Conservation (phyloP, 2,113 vertebrate genomes). For the Neolamprologus ventralis region DNA sequence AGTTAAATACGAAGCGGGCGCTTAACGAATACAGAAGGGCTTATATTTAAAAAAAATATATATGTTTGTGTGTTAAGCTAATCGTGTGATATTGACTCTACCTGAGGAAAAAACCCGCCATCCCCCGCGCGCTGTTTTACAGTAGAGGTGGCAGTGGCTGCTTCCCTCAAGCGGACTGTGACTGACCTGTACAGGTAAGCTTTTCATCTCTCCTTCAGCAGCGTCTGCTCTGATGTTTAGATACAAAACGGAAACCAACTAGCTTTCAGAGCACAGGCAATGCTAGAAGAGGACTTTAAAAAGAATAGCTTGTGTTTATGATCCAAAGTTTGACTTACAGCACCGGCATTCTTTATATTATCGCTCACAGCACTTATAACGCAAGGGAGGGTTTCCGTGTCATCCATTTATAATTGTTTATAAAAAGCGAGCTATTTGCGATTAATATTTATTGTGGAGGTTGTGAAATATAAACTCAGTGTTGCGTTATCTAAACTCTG, state of each 20-base stretch:
- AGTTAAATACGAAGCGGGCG: not conserved
- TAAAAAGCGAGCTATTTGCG: not conserved
- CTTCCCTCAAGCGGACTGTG: not conserved
- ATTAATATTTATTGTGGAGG: not conserved
- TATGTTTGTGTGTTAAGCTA: not conserved
- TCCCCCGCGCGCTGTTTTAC: not conserved
- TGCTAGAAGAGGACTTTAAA: not conserved
- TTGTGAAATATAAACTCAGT: not conserved
- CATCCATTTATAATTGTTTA: not conserved
- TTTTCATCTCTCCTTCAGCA: not conserved
- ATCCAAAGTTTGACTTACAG: not conserved
- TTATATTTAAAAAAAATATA: not conserved
- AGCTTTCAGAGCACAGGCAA: not conserved
- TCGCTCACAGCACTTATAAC: not conserved
- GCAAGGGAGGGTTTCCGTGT: not conserved
- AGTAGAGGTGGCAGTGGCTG: not conserved
- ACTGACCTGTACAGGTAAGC: constrained; percentile 28
- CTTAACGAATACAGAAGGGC: not conserved
- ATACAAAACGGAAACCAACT: not conserved
- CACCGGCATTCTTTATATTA: not conserved
- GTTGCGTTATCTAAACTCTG: not conserved
- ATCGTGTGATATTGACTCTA: not conserved
- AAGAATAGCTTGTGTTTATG: not conserved
- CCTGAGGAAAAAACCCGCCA: not conserved
- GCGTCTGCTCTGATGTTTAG: not conserved